Evolutionary conservation across 2,888 invertebrate genomes (phyloP), one percentile per base, ranked within the genome.

Genomic region (Drosophila siamana): DNA sequence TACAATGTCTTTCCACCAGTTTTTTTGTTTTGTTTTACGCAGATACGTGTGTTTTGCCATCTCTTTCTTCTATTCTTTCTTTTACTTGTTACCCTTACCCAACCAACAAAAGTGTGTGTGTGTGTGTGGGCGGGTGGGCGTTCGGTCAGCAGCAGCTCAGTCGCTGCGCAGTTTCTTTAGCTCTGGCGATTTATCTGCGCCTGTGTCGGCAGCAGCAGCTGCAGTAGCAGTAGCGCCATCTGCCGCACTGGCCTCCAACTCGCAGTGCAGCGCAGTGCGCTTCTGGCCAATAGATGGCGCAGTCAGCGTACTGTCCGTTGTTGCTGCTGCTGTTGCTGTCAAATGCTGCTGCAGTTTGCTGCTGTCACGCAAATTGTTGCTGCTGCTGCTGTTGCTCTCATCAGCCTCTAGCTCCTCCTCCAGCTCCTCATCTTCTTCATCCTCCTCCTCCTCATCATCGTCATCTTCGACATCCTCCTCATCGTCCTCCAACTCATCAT

Each of bases 131-230:
- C 36, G 36, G 36, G 13, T 7, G 36, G 36, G 36, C 15, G 36
- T 33, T 33, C 33, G 7, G 6, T 7, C 6, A 2, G 5, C 13
- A 15, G 15, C 62, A 54, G 54, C 81, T 90, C 90, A 92, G 86
- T 92, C 92, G 86, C 86, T 91, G 80, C 91, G 90, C 74, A 91
- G 81, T 71, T 92, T 92, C 80, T 92, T 92, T 15, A 87, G 69
- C 73, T 92, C 92, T 40, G 92, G 92, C 71, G 88, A 88, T 55
- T 85, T 79, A 5, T 91, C 91, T 75, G 78, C 90, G 36, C 15
- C 36, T 6, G 36, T 89, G 70, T 86, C 89, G 33, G 33, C 33
- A 60, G 7, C 44, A 30, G 22, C 71, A 9, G 22, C 60, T 11
- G 86, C 89, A 19, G 19, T 19, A 63, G 6, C 44, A 24, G 22